Evolutionary conservation across 1,140 invertebrate species (phyloP).

Genomic region (Drosophila lowei): DNA sequence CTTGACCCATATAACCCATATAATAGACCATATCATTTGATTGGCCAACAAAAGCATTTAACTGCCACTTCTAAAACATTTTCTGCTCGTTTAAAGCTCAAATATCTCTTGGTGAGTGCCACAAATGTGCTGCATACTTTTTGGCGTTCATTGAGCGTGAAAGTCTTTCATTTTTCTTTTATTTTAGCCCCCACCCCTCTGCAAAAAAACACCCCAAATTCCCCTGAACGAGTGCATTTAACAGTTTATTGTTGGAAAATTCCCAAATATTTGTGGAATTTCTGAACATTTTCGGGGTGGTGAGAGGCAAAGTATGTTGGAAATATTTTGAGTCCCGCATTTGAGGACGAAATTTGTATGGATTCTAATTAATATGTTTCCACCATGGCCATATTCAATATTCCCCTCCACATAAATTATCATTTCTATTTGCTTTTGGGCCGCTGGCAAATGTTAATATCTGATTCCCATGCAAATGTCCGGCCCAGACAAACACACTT

Average conservation of each 20-base stretch:
- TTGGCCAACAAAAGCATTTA: conserved; percentile 6
- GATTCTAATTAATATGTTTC: conserved; percentile 44
- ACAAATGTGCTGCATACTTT: conserved; percentile 35
- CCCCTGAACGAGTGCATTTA: conserved; percentile 29
- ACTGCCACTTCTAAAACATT: neutral
- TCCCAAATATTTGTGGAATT: conserved; percentile 24
- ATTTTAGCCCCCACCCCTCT: no score
- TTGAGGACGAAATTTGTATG: neutral
- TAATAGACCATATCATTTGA: conserved; percentile 17
- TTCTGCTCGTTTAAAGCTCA: neutral
- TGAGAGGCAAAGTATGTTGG: no score
- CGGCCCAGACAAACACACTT: conserved; percentile 26
- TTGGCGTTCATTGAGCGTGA: conserved; percentile 8
- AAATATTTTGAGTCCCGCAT: conserved; percentile 1
- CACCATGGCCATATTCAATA: conserved; percentile 19
- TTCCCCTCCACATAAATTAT: conserved; percentile 6
- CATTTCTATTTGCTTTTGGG: conserved; percentile 26
- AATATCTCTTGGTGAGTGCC: conserved; percentile 25
- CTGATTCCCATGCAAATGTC: neutral
- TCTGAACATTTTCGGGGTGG: neutral
- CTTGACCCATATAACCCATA: no score
- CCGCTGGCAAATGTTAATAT: conserved; percentile 15
- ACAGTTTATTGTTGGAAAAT: conserved; percentile 27
- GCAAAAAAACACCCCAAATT: neutral
- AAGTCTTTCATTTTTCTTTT: neutral